These are phyloP conservation scores for Leucopsar rothschildi DNA, from an alignment of 2,113 vertebrate species.

Conservation along the genomic window DNA sequence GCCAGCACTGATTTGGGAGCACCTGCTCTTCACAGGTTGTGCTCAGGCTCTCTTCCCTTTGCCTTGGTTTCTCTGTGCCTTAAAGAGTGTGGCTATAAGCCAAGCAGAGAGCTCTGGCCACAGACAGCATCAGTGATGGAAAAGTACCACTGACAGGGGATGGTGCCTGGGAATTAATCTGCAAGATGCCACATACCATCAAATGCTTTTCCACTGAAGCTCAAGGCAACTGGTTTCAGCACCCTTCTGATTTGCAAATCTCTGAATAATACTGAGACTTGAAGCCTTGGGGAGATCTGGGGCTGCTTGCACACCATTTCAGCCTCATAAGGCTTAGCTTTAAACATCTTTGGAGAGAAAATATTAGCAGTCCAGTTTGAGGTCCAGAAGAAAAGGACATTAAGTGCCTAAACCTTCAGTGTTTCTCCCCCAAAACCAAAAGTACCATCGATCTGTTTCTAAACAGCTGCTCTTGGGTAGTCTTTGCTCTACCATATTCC, in stretches of 20 bases:
- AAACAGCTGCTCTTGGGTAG: neutral
- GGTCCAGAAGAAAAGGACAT: neutral
- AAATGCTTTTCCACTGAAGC: neutral
- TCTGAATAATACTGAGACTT: neutral
- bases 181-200: neutral
- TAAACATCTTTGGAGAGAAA: neutral
- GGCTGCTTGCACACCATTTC: neutral
- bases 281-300: neutral
- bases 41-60: neutral
- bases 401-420: neutral
- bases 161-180: neutral
- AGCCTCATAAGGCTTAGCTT: neutral
- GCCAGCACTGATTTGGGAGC: neutral
- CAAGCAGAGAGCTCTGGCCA: neutral
- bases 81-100: neutral
- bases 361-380: neutral
- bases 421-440: neutral
- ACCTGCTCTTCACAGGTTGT: neutral
- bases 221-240: neutral
- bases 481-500: neutral
- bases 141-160: neutral
- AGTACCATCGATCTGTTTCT: neutral
- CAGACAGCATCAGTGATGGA: neutral
- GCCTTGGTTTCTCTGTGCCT: neutral
- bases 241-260: neutral